phyloP scores from a whole-genome alignment of 2,888 invertebrate genomes.

The Nesidiocoris tenuis region DNA sequence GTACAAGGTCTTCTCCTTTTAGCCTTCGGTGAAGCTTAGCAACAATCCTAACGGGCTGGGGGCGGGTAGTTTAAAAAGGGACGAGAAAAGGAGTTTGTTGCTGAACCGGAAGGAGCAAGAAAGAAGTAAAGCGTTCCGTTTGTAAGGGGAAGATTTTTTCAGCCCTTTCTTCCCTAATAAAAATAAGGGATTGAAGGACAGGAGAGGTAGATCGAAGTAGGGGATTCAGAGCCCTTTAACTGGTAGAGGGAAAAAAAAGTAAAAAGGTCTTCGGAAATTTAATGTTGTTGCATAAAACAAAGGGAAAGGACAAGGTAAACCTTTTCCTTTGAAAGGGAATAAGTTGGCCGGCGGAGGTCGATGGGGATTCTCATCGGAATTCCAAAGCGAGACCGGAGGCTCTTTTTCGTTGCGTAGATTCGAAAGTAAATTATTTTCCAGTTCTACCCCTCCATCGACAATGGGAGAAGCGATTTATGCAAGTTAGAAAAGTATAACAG shows the following conservation, averaged over 20 bases:
- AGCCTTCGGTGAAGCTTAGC: not conserved
- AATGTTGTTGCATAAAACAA: slow-evolving; percentile 26
- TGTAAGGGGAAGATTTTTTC: slow-evolving; percentile 11
- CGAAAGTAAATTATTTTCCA: slow-evolving; percentile 15
- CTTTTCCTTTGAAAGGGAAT: not conserved
- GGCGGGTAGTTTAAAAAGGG: not conserved
- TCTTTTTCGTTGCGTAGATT: not conserved
- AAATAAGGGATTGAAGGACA: slow-evolving; percentile 11
- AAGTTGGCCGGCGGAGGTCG: not conserved
- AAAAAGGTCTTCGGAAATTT: slow-evolving; percentile 9
- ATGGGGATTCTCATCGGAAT: slow-evolving; percentile 1
- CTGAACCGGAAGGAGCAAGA: not conserved
- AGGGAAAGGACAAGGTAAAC: slow-evolving; percentile 10
- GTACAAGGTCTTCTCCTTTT: not conserved
- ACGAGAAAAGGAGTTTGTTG: not conserved
- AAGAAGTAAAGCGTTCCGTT: slow-evolving; percentile 16
- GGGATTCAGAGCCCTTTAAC: slow-evolving; percentile 16
- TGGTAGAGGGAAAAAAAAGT: slow-evolving; percentile 6
- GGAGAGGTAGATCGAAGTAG: not conserved
- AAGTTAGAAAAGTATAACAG: too few relatives aligned
- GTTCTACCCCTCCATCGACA: too few relatives aligned
- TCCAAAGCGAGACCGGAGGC: not conserved
- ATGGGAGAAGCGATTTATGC: too few relatives aligned
- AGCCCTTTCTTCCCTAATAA: slow-evolving; percentile 4
- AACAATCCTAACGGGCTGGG: not conserved